A percentile compares a stretch with the other conserved stretches of the same genome.
These are phyloP conservation scores for Menura novaehollandiae DNA, from an alignment of 2,113 vertebrate genomes.

Conservation along the genomic window DNA sequence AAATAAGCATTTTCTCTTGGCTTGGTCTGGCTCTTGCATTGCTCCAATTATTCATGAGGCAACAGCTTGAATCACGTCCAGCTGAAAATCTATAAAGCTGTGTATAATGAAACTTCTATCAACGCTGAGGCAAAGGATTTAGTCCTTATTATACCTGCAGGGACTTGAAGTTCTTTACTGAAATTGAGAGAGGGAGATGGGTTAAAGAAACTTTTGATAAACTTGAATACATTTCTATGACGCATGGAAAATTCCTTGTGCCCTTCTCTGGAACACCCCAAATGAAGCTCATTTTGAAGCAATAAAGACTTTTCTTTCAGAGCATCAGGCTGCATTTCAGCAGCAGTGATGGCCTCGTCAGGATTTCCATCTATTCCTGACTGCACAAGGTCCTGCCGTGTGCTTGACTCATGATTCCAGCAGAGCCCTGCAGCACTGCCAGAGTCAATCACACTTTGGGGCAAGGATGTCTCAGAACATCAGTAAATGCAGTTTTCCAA, in stretches of 20 bases:
- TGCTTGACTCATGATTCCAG: background rate
- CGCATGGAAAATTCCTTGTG: background rate
- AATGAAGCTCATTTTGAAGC: background rate
- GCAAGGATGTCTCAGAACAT: background rate
- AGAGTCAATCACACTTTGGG: accelerated
- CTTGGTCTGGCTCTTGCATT: background rate
- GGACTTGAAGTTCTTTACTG: background rate
- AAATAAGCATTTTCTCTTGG: background rate
- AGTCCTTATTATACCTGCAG: background rate
- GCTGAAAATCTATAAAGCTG: background rate
- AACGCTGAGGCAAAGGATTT: background rate
- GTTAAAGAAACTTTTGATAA: background rate
- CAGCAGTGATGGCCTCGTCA: background rate
- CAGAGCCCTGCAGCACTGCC: background rate
- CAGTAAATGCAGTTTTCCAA: background rate
- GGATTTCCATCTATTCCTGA: background rate
- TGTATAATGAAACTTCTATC: background rate
- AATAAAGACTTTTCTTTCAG: background rate
- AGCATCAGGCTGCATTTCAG: background rate
- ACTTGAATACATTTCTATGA: background rate
- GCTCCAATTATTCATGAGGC: background rate
- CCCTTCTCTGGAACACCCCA: background rate
- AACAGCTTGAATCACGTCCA: background rate
- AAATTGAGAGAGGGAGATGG: background rate
- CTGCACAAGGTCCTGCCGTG: accelerated